Evolutionary conservation across 2,888 invertebrate species (phyloP), one percentile per base, ranked within the genome.

Genomic region (Lysandra bellargus): DNA sequence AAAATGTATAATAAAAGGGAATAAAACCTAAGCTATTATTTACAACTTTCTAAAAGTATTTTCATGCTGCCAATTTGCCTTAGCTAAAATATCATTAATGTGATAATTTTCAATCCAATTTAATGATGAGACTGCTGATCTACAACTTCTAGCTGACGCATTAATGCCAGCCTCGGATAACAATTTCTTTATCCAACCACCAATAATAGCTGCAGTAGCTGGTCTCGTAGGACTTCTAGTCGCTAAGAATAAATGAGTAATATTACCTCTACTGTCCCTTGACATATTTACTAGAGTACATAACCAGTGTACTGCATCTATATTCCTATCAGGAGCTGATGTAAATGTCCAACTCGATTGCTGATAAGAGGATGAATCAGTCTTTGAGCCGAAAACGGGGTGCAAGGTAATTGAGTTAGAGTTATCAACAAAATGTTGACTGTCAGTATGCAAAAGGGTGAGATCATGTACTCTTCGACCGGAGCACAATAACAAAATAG

Each of bases 391-490:
- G 33, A 83, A 84, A 23, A 69, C 49, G 1, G 83, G 83, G 33
- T 81, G 80, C 60, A 84, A 79, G 0, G 76, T 81, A 33, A 84
- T 81, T 0, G 78, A 80, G 40, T 81, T 44, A 14, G 23, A 72
- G 2, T 82, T 23, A 23, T 23, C 23, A 23, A 23, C 0, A 23
- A 23, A 23, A 23, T 23, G 23, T 23, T 23, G 23, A 23, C 23
- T 23, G 23, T 23, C 79, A 49, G 75, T 74, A 77, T 80, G 80
- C 17, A 83, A 78, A 17, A 83, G 78, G 0, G 83, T 82, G 4
- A 83, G 73, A 73, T 83, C 82, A 30, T 84, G 83, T 4, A 83
- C 82, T 77, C 83, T 80, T 12, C 83, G 81, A 1, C 83, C 81
- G 0, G 83, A 83, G 1, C 82, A 60, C n/a, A 83, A 78, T 17